Evolutionary conservation across 1,140 invertebrate species (phyloP), one percentile per base, ranked within the genome.

Genomic region (Dendroctonus ponderosae): DNA sequence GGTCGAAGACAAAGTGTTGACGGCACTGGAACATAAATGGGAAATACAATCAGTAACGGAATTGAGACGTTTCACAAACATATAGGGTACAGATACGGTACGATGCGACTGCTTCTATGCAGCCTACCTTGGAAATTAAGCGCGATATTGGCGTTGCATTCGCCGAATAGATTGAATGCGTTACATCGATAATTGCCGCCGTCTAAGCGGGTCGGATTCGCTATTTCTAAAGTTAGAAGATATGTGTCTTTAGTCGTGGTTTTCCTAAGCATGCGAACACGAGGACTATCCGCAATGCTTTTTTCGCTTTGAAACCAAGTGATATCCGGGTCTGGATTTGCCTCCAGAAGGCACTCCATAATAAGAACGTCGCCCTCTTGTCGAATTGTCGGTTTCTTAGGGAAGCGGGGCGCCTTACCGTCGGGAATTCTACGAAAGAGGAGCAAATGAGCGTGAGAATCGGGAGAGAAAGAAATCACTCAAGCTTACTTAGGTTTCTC

Each of bases 91-190:
- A 70, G 66, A 72, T 72, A 72, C 58, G 68, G 65, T 65, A 68
- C 66, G 62, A 50, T 58, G 44, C 42, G 67, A 61, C 68, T 61
- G 64, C 67, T 63, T 56, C 5, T 43, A n/a, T 41, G 60, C 68
- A 67, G 81, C 82, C 85, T 93, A 95, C 94, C 94, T 93, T 96
- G 93, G 85, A 99, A 98, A 82, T 99, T 99, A 72, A 99, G 89
- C 72, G 96, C 94, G 83, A 99, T 99, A 85, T 99, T 99, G 72
- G 97, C 97, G 86, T 99, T 99, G 82, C 94, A 97, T 86, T 99
- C 97, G 80, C 97, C 97, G 80, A 91, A 91, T 79, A 91, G 89
- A 87, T 99, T 99, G 83, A 96, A 93, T 66, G 97, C 97, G 82
- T 98, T 99, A 85, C 96, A 99, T 77, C 96, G 89, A 83, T 99